Conservation (phyloP, 2,888 invertebrate genomes). For the Sarcophaga carnaria region DNA sequence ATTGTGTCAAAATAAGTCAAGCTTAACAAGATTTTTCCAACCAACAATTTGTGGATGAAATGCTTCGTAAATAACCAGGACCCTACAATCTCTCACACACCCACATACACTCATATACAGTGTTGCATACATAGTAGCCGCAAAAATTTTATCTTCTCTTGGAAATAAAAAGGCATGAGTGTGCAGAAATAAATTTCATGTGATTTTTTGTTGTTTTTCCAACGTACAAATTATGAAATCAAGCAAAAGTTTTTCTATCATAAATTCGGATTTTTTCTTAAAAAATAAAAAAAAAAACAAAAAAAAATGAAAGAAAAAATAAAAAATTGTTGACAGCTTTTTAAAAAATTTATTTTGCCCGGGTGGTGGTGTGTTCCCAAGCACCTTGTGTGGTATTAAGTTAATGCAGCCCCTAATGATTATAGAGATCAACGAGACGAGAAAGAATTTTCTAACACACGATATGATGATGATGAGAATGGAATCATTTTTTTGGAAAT, state of each 20-base stretch:
- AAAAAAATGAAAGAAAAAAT: too few relatives aligned
- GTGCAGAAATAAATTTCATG: slow-evolving; percentile 3
- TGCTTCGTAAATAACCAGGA: slow-evolving; percentile 16
- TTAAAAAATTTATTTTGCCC: not conserved
- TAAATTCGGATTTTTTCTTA: slow-evolving; percentile 22
- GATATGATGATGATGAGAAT: not conserved
- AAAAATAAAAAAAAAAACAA: too few relatives aligned
- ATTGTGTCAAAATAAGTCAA: slow-evolving; percentile 69
- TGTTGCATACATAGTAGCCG: too few relatives aligned
- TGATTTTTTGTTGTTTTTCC: too few relatives aligned
- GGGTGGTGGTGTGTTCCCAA: not conserved
- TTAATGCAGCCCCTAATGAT: not conserved
- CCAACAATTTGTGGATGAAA: slow-evolving; percentile 44
- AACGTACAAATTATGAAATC: slow-evolving; percentile 46
- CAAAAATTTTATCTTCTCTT: not conserved
- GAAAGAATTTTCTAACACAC: not conserved
- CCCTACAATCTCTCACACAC: not conserved
- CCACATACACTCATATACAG: not conserved
- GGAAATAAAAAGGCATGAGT: slow-evolving; percentile 39
- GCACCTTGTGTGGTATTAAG: not conserved
- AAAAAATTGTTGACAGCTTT: slow-evolving; percentile 23
- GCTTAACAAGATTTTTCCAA: slow-evolving; percentile 61
- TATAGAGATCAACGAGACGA: not conserved
- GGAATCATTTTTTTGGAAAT: not conserved
- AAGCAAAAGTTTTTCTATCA: slow-evolving; percentile 45